These are phyloP conservation scores for Anisognathus igniventris DNA, from an alignment of 2,797 vertebrate species.

Conservation along the genomic window DNA sequence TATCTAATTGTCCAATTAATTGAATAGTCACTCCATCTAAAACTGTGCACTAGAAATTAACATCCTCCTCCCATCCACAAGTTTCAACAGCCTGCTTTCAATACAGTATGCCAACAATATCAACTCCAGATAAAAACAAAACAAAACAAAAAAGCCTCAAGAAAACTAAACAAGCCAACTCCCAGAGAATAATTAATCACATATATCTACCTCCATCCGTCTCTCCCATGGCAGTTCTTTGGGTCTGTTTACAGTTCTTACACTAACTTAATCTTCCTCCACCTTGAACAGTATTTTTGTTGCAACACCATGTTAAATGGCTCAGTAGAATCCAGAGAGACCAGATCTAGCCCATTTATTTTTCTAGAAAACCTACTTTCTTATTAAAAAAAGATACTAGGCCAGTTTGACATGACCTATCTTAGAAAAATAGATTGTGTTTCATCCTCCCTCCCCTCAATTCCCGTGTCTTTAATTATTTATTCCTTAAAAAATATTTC, in stretches of 20 bases:
- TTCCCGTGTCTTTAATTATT: not conserved
- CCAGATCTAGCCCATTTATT: not conserved
- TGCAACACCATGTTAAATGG: not conserved
- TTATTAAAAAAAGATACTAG: slow-evolving; percentile 39
- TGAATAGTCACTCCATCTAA: not conserved
- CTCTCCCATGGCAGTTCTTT: not conserved
- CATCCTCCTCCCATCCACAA: not conserved
- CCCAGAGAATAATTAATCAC: not conserved
- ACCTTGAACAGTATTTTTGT: not conserved
- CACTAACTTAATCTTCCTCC: not conserved
- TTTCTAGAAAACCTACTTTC: slow-evolving; percentile 44
- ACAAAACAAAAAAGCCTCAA: not conserved
- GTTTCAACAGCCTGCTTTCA: not conserved
- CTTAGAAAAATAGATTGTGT: not conserved
- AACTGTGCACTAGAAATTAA: not conserved
- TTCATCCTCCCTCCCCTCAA: not conserved
- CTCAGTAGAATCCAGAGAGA: slow-evolving; percentile 20
- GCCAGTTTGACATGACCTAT: slow-evolving; percentile 24
- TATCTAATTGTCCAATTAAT: not conserved
- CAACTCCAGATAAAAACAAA: not conserved
- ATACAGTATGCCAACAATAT: not conserved
- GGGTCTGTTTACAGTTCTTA: not conserved
- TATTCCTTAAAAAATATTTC: not conserved
- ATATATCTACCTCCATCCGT: not conserved
- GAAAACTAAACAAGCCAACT: not conserved